Percentiles rank a stretch among this genome's conserved stretches.
phyloP scores from a whole-genome alignment of 2,113 vertebrate genomes.

The Xenopus laevis region DNA sequence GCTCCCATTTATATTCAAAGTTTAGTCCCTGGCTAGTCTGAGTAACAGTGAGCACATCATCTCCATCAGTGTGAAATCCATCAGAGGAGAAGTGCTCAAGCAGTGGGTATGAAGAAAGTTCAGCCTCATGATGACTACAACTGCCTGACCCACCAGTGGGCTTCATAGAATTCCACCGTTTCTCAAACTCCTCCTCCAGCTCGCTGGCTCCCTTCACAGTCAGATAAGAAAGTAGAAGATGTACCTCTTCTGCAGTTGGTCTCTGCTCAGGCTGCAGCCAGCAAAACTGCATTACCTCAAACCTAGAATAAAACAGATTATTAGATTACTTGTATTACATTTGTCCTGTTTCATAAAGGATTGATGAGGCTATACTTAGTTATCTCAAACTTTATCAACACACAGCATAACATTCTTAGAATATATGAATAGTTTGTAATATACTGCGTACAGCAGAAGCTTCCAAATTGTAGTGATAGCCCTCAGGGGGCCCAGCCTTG shows the following conservation, averaged over 20 bases:
- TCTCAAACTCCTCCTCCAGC: constrained; percentile 89
- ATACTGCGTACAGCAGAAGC: no score
- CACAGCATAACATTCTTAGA: no score
- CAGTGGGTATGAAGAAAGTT: constrained; percentile 86
- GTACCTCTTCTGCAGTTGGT: constrained; percentile 89
- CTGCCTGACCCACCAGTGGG: constrained; percentile 64
- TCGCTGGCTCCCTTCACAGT: constrained; percentile 86
- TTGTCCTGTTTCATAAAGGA: no score
- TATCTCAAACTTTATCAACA: no score
- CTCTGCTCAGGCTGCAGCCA: constrained; percentile 95
- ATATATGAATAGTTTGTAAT: no score
- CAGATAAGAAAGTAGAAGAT: constrained; percentile 88
- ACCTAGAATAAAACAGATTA: constrained; percentile 65
- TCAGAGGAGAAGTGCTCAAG: constrained; percentile 84
- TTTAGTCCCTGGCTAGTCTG: constrained; percentile 93
- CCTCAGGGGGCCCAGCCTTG: no score
- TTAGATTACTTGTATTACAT: no score
- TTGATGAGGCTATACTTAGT: no score
- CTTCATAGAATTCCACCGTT: constrained; percentile 89
- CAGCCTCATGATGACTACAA: constrained; percentile 49
- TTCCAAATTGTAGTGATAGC: no score
- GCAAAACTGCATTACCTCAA: constrained; percentile 98
- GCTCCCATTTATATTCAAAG: constrained; percentile 96
- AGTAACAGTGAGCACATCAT: constrained; percentile 89
- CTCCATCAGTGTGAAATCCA: constrained; percentile 81